Conservation (phyloP, 2,113 vertebrate genomes). For the Coryphaenoides rupestris region DNA sequence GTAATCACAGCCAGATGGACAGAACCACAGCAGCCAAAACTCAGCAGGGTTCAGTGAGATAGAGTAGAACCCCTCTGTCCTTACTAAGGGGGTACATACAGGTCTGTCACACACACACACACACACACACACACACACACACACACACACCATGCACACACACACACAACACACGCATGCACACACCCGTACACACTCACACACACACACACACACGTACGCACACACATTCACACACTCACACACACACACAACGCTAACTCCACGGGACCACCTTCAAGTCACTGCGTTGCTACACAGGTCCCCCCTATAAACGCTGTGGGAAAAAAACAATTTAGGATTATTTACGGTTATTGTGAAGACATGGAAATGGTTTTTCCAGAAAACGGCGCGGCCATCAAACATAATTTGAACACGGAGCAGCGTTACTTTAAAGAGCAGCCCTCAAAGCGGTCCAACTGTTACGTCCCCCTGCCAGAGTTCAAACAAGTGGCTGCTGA, state of each 20-base stretch:
- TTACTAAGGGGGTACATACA: constrained; percentile 10
- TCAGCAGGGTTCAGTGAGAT: constrained; percentile 34
- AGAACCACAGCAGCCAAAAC: constrained; percentile 23
- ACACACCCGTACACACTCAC: not conserved
- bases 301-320: constrained; percentile 19
- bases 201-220: not conserved
- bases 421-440: constrained; percentile 16
- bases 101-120: not conserved
- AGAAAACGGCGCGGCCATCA: not conserved
- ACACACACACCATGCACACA: constrained; percentile 6
- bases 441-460: constrained; percentile 37
- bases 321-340: constrained; percentile 24
- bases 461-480: constrained; percentile 18
- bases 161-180: not conserved
- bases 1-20: constrained; percentile 54
- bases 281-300: not conserved
- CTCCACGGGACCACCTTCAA: constrained; percentile 16
- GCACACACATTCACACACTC: constrained; percentile 16
- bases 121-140: constrained; percentile 13
- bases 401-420: constrained; percentile 18
- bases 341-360: constrained; percentile 28
- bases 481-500: constrained; percentile 28
- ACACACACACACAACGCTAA: constrained; percentile 4
- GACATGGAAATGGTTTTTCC: not conserved
- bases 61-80: constrained; percentile 22